Evolutionary conservation across 2,113 vertebrate genomes (phyloP), one percentile per base, ranked within the genome.

Genomic region (Menidia beryllina): DNA sequence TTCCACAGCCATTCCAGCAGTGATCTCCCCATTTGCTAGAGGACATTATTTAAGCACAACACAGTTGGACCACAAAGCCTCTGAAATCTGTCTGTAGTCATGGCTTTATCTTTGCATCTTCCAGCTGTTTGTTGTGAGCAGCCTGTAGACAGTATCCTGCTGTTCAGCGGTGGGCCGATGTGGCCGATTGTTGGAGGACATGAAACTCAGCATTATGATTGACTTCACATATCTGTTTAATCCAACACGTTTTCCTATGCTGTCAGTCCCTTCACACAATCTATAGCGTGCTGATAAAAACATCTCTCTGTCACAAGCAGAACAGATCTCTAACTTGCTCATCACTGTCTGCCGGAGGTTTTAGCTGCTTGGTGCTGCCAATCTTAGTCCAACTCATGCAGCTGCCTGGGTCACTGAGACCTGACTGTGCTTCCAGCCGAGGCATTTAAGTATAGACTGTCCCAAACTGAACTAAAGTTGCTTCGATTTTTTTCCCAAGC

Each of bases 121-220:
- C 15, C 41, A 47, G 39, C 20, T 30, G 56, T 43, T 73, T 19
- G 34, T 34, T 43, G 14, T 59, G 41, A 73, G 55, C 63, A 54
- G 68, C 59, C 61, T 23, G 56, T 20, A 19, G 68, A 62, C 69
- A 65, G 38, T 10, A 19, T 4, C 30, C 47, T 49, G 56, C 41
- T 75, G 58, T 75, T 63, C 55, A 58, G 55, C 43, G 36, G 36
- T 64, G 70, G 61, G 57, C 56, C 69, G 66, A 36, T 56, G 58
- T 2, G 55, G 48, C 64, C 17, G 64, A 38, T 68, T 62, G n/a
- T 43, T 63, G 55, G 56, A 68, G 54, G 63, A n/a, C 20, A 12
- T 2, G 38, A 54, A 75, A 64, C 64, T 74, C 2, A 67, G 60
- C 47, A 41, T 72, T 24, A 24, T 3, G 20, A 51, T 69, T 34